Evolutionary conservation across 2,888 invertebrate species (phyloP).

Genomic region (Furcula furcula): DNA sequence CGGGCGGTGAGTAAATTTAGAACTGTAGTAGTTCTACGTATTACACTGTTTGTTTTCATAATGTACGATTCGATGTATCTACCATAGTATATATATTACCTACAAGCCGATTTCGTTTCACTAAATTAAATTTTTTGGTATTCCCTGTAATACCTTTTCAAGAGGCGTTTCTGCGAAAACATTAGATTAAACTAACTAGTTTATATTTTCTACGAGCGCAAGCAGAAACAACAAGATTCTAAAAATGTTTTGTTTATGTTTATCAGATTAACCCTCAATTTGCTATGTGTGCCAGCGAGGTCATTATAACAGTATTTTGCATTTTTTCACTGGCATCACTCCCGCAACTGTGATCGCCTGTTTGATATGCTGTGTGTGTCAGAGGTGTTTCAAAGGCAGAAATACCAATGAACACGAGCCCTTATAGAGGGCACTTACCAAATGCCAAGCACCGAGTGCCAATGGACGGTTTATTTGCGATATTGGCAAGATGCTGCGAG

Average conservation of each 20-base stretch:
- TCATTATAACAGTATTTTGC: slow-evolving; percentile 19
- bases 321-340: slow-evolving; percentile 24
- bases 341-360: slow-evolving; percentile 26
- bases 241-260: slow-evolving; percentile 6
- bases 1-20: slow-evolving; percentile 83
- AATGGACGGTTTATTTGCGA: slow-evolving; percentile 77
- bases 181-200: background rate
- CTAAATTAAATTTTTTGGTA: no score
- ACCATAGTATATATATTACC: background rate
- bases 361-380: slow-evolving; percentile 39
- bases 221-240: slow-evolving; percentile 1
- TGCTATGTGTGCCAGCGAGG: slow-evolving; percentile 13
- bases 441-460: slow-evolving; percentile 69
- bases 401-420: slow-evolving; percentile 49
- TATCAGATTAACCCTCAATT: slow-evolving; percentile 20
- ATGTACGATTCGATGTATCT: background rate
- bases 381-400: slow-evolving; percentile 41
- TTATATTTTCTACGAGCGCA: background rate
- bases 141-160: no score
- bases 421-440: slow-evolving; percentile 58
- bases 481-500: slow-evolving; percentile 64
- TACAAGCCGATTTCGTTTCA: no score
- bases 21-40: slow-evolving; percentile 7
- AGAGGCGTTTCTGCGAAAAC: background rate
- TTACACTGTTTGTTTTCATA: background rate